Evolutionary conservation across 1,140 invertebrate genomes (phyloP).

Genomic region (Paraescarpia echinospica): DNA sequence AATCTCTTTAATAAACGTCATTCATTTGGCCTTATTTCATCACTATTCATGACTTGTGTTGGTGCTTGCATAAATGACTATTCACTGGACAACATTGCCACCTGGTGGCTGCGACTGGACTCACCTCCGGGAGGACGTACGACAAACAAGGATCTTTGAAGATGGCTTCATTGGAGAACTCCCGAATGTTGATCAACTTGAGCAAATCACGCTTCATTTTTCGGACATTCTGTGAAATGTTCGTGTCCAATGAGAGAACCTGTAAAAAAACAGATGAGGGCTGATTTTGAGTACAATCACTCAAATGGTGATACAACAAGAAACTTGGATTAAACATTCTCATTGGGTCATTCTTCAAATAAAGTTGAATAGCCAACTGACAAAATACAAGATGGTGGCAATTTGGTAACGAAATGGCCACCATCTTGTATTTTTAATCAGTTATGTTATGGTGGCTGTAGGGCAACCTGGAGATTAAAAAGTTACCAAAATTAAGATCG

Average conservation of each 20-base stretch:
- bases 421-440: too few relatives aligned
- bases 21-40: too few relatives aligned
- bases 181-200: slow-evolving; percentile 80
- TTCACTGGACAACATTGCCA: neutral
- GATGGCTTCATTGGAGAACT: slow-evolving; percentile 79
- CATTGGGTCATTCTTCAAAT: too few relatives aligned
- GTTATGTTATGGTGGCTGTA: neutral
- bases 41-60: too few relatives aligned
- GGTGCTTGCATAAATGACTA: too few relatives aligned
- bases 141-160: slow-evolving; percentile 87
- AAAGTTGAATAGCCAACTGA: too few relatives aligned
- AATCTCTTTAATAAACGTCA: too few relatives aligned
- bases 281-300: neutral
- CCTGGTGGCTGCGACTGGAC: neutral
- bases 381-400: too few relatives aligned
- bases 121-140: slow-evolving; percentile 79
- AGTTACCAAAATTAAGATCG: too few relatives aligned
- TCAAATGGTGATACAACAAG: neutral
- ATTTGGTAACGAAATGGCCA: too few relatives aligned
- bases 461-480: too few relatives aligned
- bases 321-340: too few relatives aligned
- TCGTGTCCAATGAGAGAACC: slow-evolving; percentile 70
- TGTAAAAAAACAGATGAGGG: slow-evolving; percentile 39
- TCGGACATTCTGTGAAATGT: slow-evolving; percentile 68
- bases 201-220: slow-evolving; percentile 80